phyloP scores from a whole-genome alignment of 2,113 vertebrate genomes.

The Myxocyprinus asiaticus region DNA sequence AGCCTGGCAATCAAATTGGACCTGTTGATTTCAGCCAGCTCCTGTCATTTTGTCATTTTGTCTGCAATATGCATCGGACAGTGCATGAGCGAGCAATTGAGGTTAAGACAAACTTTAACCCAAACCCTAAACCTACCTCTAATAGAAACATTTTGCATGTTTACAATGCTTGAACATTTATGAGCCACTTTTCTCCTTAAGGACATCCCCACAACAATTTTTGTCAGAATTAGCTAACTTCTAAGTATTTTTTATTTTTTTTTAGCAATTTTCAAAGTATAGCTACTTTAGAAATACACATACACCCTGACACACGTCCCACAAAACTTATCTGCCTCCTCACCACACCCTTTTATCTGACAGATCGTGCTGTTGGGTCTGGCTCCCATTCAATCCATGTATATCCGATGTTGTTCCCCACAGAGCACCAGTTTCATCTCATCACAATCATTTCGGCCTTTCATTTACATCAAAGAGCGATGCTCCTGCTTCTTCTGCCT shows the following conservation, averaged over 20 bases:
- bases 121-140: too few species aligned
- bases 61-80: too few species aligned
- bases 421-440: slow-evolving; percentile 43
- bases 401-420: slow-evolving; percentile 29
- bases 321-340: slow-evolving; percentile 15
- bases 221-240: too few species aligned
- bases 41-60: too few species aligned
- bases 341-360: slow-evolving; percentile 39
- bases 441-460: slow-evolving; percentile 48
- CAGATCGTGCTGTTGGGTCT: background rate
- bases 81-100: too few species aligned
- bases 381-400: slow-evolving; percentile 7
- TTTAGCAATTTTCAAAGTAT: background rate
- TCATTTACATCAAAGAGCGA: slow-evolving; percentile 47
- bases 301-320: background rate
- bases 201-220: too few species aligned
- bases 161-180: too few species aligned
- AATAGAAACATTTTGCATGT: too few species aligned
- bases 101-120: too few species aligned
- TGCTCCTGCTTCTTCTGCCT: slow-evolving; percentile 21
- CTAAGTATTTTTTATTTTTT: background rate
- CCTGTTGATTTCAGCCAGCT: too few species aligned
- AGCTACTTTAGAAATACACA: background rate
- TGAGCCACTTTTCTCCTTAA: too few species aligned
- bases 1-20: too few species aligned